Base-by-base conservation (phyloP, 2,113 vertebrate genomes). In the Grantiella picta region DNA sequence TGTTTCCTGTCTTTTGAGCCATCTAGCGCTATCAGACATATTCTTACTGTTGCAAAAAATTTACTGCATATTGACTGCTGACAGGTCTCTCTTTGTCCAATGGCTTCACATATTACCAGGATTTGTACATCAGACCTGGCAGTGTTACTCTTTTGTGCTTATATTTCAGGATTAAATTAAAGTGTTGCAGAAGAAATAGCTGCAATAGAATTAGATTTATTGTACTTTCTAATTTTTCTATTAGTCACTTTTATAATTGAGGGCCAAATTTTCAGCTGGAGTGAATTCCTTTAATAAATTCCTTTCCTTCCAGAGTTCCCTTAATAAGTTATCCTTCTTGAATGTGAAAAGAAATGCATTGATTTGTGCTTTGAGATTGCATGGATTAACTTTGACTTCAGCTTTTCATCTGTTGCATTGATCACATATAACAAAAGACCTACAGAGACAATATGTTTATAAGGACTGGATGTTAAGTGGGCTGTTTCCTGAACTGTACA, bases 351-450 rank as follows among this genome's bases (percentile, higher is more conserved):
- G 31, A 49, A 61, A 44, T 63, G 24, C 54, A 47, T 77, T 83
- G 50, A 59, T 80, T 86, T 82, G 56, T 92, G 72, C 84, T 82
- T 82, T 88, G 35, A 83, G 75, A 63, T 36, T 64, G n/a, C 23
- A 20, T 49, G 60, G 71, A 70, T 95, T 94, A 93, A 75, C 64
- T 68, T 77, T 86, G 47, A 86, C 63, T 83, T 89, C 35, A 86
- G 13, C 15, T 95, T 95, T 97, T 96, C 59, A 78, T 73, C 82
- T 88, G 38, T 56, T 91, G 10, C 13, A 60, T 90, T 96, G 86
- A 80, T 90, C 79, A 73, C 73, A 31, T 63, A 57, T 92, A 61
- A 73, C 29, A 89, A 66, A 91, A 90, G 70, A 77, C 63, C 47
- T 81, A 24, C 40, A 40, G 25, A 73, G 66, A 73, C 17, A 88